Conservation (phyloP, 2,113 vertebrate species). For the Toxostoma redivivum region DNA sequence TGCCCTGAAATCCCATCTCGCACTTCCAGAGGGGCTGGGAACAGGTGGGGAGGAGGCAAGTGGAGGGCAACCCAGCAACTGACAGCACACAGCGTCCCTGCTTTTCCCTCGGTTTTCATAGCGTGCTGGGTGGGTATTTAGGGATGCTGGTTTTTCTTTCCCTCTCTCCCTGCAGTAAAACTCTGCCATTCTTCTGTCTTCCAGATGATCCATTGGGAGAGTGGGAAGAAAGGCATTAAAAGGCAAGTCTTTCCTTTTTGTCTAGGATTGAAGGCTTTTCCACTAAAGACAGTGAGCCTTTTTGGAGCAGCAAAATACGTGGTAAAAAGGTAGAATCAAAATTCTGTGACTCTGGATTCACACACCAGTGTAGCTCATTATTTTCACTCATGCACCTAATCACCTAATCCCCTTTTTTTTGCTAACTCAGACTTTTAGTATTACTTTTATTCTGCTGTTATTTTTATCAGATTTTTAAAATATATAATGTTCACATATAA, state of each 20-base stretch:
- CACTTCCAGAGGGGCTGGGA: neutral
- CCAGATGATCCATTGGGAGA: neutral
- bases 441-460: neutral
- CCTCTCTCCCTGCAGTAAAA: neutral
- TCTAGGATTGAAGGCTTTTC: neutral
- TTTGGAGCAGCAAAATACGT: neutral
- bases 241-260: neutral
- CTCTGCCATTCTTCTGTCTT: neutral
- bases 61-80: neutral
- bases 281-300: neutral
- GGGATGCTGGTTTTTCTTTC: neutral
- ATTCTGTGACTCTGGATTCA: neutral
- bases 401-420: neutral
- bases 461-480: neutral
- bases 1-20: constrained; percentile 23
- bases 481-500: neutral
- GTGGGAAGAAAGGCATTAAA: neutral
- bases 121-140: neutral
- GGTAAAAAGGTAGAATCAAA: neutral
- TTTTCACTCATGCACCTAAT: neutral
- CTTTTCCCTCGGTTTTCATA: neutral
- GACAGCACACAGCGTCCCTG: fast-evolving
- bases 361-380: neutral
- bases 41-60: constrained; percentile 31
- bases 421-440: neutral